These are phyloP conservation scores for Syngnathus floridae DNA, from an alignment of 2,113 vertebrate species.

Conservation along the genomic window DNA sequence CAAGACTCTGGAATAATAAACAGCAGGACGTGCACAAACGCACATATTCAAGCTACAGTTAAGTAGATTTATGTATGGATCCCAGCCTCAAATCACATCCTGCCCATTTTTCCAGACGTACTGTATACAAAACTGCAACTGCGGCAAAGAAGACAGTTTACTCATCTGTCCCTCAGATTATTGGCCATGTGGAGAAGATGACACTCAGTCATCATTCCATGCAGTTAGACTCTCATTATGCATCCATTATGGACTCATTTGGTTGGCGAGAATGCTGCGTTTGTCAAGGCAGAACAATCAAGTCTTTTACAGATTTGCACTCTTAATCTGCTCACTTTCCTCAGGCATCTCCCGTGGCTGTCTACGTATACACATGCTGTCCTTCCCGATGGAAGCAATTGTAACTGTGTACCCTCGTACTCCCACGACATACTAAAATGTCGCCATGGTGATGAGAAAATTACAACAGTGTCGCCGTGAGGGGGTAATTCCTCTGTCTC, in stretches of 20 bases:
- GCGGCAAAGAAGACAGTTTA: not conserved
- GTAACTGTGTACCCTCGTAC: slow-evolving; percentile 25
- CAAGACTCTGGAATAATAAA: not conserved
- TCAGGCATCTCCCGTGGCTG: slow-evolving; percentile 4
- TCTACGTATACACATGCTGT: slow-evolving; percentile 20
- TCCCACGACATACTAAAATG: slow-evolving; percentile 47
- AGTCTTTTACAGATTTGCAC: slow-evolving; percentile 21
- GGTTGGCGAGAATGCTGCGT: slow-evolving; percentile 6
- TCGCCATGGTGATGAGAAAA: slow-evolving; percentile 52
- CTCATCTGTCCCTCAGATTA: not conserved
- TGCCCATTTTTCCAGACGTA: not conserved
- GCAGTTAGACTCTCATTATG: slow-evolving; percentile 9
- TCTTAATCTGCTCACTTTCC: not conserved
- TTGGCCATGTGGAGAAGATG: slow-evolving; percentile 14
- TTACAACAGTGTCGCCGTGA: slow-evolving; percentile 32
- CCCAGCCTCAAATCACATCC: not conserved
- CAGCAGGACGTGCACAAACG: not conserved
- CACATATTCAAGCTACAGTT: not conserved
- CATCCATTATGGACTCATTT: slow-evolving; percentile 29
- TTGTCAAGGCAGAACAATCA: slow-evolving; percentile 29
- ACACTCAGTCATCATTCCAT: slow-evolving; percentile 14
- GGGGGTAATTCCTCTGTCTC: slow-evolving; percentile 38
- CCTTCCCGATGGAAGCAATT: slow-evolving; percentile 35
- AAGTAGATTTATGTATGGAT: not conserved
- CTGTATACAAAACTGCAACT: slow-evolving; percentile 6